phyloP scores from a whole-genome alignment of 2,888 invertebrate genomes.

The Phoronis australis region DNA sequence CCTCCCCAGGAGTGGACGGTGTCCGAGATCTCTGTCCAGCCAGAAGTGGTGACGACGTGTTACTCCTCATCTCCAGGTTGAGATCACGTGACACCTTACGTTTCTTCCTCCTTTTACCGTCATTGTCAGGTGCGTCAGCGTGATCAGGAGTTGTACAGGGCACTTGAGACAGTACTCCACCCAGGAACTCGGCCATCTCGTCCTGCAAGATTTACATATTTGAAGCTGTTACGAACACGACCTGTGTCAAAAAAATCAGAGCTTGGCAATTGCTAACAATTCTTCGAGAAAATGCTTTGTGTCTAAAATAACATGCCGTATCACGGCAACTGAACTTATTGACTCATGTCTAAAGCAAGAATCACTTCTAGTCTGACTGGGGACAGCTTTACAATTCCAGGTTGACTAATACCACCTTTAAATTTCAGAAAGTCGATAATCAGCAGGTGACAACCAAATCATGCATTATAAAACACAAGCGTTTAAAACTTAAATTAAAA shows the following conservation, averaged over 20 bases:
- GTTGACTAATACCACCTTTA: too few species aligned
- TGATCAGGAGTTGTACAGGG: conserved; percentile 17
- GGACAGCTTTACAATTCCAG: too few species aligned
- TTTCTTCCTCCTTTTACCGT: conserved; percentile 18
- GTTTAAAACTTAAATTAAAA: too few species aligned
- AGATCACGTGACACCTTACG: neutral
- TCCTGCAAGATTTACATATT: conserved; percentile 39
- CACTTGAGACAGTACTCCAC: conserved; percentile 42
- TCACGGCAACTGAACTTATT: too few species aligned
- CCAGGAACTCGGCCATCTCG: conserved; percentile 52
- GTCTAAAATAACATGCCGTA: too few species aligned
- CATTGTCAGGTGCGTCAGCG: conserved; percentile 20
- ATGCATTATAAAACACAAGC: too few species aligned
- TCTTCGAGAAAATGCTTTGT: neutral
- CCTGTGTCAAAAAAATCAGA: neutral
- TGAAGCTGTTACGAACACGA: conserved; percentile 29
- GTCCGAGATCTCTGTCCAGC: neutral
- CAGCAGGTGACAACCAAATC: too few species aligned
- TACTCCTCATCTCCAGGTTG: neutral
- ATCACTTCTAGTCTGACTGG: too few species aligned
- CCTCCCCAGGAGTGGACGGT: neutral
- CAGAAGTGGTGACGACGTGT: neutral
- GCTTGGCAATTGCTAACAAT: neutral
- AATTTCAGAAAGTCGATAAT: too few species aligned
- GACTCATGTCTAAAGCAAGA: too few species aligned